Base-by-base conservation (phyloP, 2,888 invertebrate genomes). In the Ptilodon capucinus region DNA sequence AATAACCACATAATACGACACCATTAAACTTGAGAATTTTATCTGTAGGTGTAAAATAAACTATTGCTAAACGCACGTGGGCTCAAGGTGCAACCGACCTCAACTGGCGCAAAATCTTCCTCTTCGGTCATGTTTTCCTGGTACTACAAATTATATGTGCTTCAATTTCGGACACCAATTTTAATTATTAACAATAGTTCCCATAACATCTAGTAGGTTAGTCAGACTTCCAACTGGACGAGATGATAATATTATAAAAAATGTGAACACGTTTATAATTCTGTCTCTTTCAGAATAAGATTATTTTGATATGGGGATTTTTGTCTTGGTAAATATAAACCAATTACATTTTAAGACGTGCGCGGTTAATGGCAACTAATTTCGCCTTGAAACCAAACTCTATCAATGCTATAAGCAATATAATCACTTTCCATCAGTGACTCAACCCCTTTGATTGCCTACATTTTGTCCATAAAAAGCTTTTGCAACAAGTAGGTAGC, bases 71-170 rank as follows among this genome's bases (percentile, higher is more conserved):
- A 60, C 7, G 40, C 35, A 54, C 50, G 64, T 65, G 64, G 64
- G 66, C 54, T 53, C 68, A 67, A 64, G 67, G 67, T 55, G 59
- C 57, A 48, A 40, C 40, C 56, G 53, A 59, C 60, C 67, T 66
- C 13, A 38, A 19, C 46, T 54, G 48, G 57, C 46, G 51, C 58
- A 45, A 54, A 25, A 64, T 65, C 58, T 59, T 60, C 51, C 45
- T 53, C 28, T 25, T 32, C 23, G 40, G 28, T 56, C 39, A 46
- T 66, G 38, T 34, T 49, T 54, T 57, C 60, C 66, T 63, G 54
- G 54, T 57, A 60, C 41, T n/a, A 44, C 13, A n/a, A 34, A 34
- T 30, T n/a, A n/a, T n/a, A n/a, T n/a, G n/a, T n/a, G n/a, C n/a
- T n/a, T n/a, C n/a, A n/a, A n/a, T n/a, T n/a, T n/a, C n/a, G n/a